Conservation (phyloP, 2,113 vertebrate genomes). For the Gymnogyps californianus region DNA sequence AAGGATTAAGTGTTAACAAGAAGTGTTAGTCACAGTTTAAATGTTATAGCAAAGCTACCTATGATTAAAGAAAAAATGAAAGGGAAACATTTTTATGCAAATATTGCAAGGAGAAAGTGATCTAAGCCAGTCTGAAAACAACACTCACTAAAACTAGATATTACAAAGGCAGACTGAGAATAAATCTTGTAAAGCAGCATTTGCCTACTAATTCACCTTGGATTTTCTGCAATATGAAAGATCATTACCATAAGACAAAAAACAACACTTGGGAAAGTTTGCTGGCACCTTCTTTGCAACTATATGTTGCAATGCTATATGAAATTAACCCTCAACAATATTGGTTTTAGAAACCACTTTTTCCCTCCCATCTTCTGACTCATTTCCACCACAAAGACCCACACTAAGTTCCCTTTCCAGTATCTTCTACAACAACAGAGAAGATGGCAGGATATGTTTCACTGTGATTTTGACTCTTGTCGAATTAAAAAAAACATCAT, state of each 20-base stretch:
- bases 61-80: conserved; percentile 19
- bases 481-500: background rate
- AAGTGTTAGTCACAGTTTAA: conserved; percentile 46
- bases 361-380: background rate
- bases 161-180: background rate
- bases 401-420: background rate
- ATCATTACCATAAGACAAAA: background rate
- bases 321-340: background rate
- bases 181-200: background rate
- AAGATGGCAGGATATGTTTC: background rate
- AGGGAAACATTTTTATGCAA: background rate
- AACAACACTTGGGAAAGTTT: background rate
- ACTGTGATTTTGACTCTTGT: background rate
- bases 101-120: background rate
- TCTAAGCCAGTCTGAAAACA: background rate
- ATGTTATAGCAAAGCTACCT: background rate
- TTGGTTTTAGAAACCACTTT: background rate
- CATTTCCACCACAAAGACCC: background rate
- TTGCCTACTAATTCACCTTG: background rate
- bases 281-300: background rate
- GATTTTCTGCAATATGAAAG: background rate
- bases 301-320: background rate
- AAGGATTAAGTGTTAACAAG: conserved; percentile 63
- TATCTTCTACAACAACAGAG: background rate
- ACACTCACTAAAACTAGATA: background rate